These are phyloP conservation scores for Stenichneumon culpator DNA, from an alignment of 2,888 invertebrate species.

Conservation along the genomic window DNA sequence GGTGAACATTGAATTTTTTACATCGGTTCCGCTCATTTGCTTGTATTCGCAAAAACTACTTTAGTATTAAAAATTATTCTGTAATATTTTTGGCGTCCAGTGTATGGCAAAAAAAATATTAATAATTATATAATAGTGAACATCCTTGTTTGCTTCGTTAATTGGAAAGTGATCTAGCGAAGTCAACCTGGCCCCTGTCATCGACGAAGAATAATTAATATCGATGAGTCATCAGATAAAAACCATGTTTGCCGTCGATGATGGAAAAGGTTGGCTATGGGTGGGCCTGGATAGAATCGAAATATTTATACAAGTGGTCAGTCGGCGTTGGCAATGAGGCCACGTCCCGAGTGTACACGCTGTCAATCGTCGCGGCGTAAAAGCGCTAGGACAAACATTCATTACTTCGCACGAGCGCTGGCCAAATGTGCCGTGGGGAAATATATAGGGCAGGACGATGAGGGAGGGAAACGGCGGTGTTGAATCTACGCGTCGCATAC, in stretches of 20 bases:
- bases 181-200: background rate
- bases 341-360: slow-evolving; percentile 9
- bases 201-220: slow-evolving; percentile 34
- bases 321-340: slow-evolving; percentile 30
- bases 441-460: background rate
- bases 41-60: no score
- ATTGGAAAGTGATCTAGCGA: slow-evolving; percentile 28
- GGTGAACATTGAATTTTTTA: no score
- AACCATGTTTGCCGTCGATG: slow-evolving; percentile 19
- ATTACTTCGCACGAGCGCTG: slow-evolving; percentile 56
- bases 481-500: background rate
- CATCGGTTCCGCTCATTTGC: no score
- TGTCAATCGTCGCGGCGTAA: slow-evolving; percentile 57
- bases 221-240: slow-evolving; percentile 13
- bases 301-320: slow-evolving; percentile 59
- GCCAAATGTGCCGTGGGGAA: slow-evolving; percentile 21
- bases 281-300: slow-evolving; percentile 17
- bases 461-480: slow-evolving; percentile 21
- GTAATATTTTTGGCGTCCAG: background rate
- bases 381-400: slow-evolving; percentile 60
- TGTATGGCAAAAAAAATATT: background rate
- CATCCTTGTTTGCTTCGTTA: background rate
- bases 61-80: background rate
- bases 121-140: background rate
- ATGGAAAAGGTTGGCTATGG: background rate